Evolutionary conservation across 2,888 invertebrate species (phyloP), one percentile per base, ranked within the genome.

Genomic region (Quadriops clusia): DNA sequence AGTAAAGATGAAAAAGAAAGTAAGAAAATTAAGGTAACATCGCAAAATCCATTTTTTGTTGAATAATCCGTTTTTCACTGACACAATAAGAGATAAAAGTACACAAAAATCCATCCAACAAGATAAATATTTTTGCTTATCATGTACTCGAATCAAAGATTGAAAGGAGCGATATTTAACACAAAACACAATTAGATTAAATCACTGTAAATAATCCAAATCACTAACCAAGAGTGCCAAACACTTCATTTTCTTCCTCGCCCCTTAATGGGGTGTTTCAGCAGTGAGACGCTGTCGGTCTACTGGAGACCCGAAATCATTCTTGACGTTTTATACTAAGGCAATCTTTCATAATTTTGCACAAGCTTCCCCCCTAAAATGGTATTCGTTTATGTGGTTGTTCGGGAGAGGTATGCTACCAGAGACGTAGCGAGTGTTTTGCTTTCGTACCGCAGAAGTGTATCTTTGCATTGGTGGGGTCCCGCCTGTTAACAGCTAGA

Each of bases 161-260:
- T n/a, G n/a, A n/a, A n/a, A n/a, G n/a, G 26, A 31, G 27, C 27
- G 24, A 16, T 22, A 17, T 39, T 40, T 39, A 34, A 28, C 32
- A 36, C 27, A 23, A 34, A 36, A 29, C 23, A 30, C 17, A 31
- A n/a, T n/a, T n/a, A n/a, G n/a, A n/a, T n/a, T 33, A 14, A 38
- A 41, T 32, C 61, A 63, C 46, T 49, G 51, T 39, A 48, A 36
- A 37, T 40, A 43, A 39, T 41, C 39, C 28, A 33, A 33, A 33
- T 32, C 53, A 61, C 61, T 60, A 56, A 62, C 62, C 62, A 62
- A 46, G 39, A 60, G 48, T 49, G 56, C 50, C 45, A 55, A 52
- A 51, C 58, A 58, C 58, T 53, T 60, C 61, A 62, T 61, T 40
- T 46, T 55, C 45, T 40, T 30, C 42, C 34, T 41, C 45, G 43